Conservation (phyloP, 2,888 invertebrate genomes). For the Ganaspis brasiliensis region DNA sequence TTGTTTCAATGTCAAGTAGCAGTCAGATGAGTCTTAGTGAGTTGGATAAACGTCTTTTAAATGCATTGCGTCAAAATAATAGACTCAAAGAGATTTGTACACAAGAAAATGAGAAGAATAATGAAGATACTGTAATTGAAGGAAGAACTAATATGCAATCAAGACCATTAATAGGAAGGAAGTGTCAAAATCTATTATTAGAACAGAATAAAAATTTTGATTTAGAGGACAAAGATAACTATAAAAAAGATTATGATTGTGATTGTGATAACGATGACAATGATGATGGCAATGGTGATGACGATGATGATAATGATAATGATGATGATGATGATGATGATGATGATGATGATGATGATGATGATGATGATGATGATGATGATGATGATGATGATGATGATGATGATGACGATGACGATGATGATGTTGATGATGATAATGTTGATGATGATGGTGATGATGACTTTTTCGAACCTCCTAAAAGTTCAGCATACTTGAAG, state of each 20-base stretch:
- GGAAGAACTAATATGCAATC: neutral
- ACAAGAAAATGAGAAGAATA: neutral
- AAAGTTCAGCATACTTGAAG: neutral
- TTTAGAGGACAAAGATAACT: conserved; percentile 1
- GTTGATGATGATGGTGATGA: too few species aligned
- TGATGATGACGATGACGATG: too few species aligned
- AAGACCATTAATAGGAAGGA: neutral
- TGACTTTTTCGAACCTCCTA: neutral
- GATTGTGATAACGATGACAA: too few species aligned
- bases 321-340: too few species aligned
- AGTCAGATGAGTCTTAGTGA: neutral
- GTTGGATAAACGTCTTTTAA: neutral
- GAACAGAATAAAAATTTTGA: neutral
- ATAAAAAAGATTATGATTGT: neutral
- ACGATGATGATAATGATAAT: too few species aligned
- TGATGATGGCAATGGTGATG: neutral
- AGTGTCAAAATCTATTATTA: neutral
- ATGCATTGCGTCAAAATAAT: neutral
- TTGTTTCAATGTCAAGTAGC: conserved; percentile 7
- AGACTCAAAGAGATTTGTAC: neutral
- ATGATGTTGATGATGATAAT: too few species aligned
- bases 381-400: too few species aligned
- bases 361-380: too few species aligned
- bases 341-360: too few species aligned
- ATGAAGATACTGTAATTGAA: neutral